Base-by-base conservation (phyloP, 2,888 invertebrate species). In the Choristoneura rosaceana region DNA sequence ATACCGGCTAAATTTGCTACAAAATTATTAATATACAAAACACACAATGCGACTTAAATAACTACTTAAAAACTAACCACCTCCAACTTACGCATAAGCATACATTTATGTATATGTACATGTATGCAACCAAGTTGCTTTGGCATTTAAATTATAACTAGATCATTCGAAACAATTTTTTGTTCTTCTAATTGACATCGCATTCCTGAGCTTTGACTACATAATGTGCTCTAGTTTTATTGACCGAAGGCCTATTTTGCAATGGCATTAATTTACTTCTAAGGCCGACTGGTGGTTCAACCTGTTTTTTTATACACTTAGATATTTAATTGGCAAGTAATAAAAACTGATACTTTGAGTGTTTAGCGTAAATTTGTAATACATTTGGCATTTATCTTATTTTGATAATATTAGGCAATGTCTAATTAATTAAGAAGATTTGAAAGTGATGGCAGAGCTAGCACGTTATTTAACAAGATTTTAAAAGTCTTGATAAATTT, bases 291-390 rank as follows among this genome's bases (percentile, higher is more conserved):
- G 33, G 71, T 65, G 38, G n/a, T 34, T 34, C 34, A 60, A 58
- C 62, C 50, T 61, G 58, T 4, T 55, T 71, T 63, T 63, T 71
- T 67, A 2, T 67, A 71, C 58, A 61, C 55, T 62, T 38, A 62
- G 67, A 38, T 9, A 58, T 14, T 50, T 68, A 71, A 63, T 68
- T 71, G 71, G 71, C 71, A 67, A 47, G 33, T 68, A 71, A 71
- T 65, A 63, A 71, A 61, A 43, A 34, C 45, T 63, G 47, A 63
- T 55, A 71, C 47, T 47, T 63, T 55, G 52, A 63, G 43, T 34
- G 55, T 71, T 63, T 67, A 9, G 58, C 47, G 71, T 47, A 68
- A 68, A 67, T 14, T 63, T 41, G 43, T 58, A 41, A 68, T 68
- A 71, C 25, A 58, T 58, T 68, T 62, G 10, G 45, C 47, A 63